These are phyloP conservation scores for Drosophila rhopaloa DNA, from an alignment of 1,140 invertebrate genomes.

Conservation along the genomic window DNA sequence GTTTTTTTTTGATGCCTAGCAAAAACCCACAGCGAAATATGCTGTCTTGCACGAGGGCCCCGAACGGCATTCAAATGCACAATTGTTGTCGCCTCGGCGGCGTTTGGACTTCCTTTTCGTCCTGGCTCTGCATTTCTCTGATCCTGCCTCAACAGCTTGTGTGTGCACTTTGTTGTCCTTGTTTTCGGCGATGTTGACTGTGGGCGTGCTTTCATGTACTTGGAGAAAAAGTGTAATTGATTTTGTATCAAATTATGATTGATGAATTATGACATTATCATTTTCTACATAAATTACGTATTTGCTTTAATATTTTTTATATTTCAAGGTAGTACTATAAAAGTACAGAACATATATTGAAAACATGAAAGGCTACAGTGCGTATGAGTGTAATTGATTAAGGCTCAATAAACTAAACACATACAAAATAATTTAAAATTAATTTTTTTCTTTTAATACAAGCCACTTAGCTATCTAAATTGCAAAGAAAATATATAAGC, in stretches of 20 bases:
- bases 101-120: constrained; percentile 32
- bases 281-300: no score
- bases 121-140: constrained; percentile 7
- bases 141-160: constrained; percentile 1
- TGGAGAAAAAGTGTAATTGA: not conserved
- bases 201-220: constrained; percentile 8
- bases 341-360: no score
- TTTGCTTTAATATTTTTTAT: no score
- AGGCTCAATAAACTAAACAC: no score
- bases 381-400: not conserved
- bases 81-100: constrained; percentile 74
- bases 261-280: no score
- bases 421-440: no score
- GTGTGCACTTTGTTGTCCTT: constrained; percentile 28
- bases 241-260: no score
- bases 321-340: no score
- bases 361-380: not conserved
- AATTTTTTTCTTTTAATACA: no score
- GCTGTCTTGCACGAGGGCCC: constrained; percentile 37
- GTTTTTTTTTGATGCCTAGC: constrained; percentile 44
- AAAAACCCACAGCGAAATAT: constrained; percentile 42
- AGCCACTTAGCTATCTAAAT: no score
- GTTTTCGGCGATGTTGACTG: constrained; percentile 18
- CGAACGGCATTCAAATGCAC: constrained; percentile 78
- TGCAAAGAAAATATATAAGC: no score